phyloP scores from a whole-genome alignment of 2,797 vertebrate species.

The Catostomus latipinnis region DNA sequence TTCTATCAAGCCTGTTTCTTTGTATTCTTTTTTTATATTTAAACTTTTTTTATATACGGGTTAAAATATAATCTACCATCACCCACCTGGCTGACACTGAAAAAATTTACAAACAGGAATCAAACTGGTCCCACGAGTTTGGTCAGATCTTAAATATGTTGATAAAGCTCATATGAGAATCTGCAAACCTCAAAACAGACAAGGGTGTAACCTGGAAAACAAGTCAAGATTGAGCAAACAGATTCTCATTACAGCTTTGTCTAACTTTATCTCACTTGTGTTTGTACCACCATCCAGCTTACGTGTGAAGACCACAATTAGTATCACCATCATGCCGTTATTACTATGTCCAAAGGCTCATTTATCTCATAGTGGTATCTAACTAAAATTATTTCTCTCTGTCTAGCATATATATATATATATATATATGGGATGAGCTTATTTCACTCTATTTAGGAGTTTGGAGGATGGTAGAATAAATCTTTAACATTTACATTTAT shows the following conservation, averaged over 20 bases:
- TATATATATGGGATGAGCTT: no score
- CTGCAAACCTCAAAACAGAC: not conserved
- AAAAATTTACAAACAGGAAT: not conserved
- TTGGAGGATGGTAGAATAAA: no score
- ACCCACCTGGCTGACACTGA: not conserved
- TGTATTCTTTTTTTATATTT: no score
- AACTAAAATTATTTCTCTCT: not conserved
- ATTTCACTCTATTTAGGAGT: no score
- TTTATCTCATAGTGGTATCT: not conserved
- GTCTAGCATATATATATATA: not conserved
- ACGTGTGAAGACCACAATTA: no score
- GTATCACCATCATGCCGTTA: not conserved
- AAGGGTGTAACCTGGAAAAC: not conserved
- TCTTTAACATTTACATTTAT: no score
- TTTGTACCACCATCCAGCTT: not conserved
- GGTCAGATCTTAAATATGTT: not conserved
- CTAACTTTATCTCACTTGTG: not conserved
- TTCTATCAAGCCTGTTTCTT: not conserved
- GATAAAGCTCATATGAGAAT: not conserved
- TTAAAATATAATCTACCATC: not conserved
- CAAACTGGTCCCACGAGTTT: slow-evolving; percentile 2
- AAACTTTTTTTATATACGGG: no score
- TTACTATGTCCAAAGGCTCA: not conserved
- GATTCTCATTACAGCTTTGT: not conserved
- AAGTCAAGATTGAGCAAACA: not conserved